Base-by-base conservation (phyloP, 1,140 invertebrate genomes). In the Drosophila orosa region DNA sequence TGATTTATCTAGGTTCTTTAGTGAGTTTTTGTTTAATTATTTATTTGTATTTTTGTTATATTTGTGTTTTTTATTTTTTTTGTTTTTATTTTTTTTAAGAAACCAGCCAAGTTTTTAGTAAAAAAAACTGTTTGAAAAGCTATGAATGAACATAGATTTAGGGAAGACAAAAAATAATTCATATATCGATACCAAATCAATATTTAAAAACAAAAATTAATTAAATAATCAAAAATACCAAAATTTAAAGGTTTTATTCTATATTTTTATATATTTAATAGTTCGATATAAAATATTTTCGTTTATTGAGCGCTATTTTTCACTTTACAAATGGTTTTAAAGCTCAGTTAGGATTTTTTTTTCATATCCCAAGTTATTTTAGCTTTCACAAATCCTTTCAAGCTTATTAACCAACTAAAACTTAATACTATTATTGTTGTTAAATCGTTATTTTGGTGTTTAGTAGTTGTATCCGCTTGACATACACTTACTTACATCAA, bases 401-500 rank as follows among this genome's bases (percentile, higher is more conserved):
- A 61, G 29, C 29, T 60, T 61, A 31, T 33, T 44, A 15, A 0
- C 13, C 9, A 15, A 40, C 10, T 22, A 5, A 9, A 10, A 5
- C n/a, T 37, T 61, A 29, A 25, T 12, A 7, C 10, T 15, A 1
- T 24, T 45, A 22, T 31, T 50, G 55, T 62, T 57, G 40, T 52
- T 45, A 27, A 25, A 19, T 45, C 37, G 1, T 13, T 45, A 31
- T 33, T 58, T 42, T 27, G 54, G 60, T 55, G 37, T 56, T 47
- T 44, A 19, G 19, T 68, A 52, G 45, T 67, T 68, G 44, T 37
- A 33, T 48, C 42, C 63, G 68, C 63, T 69, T 80, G 77, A 89
- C 62, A 54, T 74, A 74, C 73, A 24, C 19, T 35, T 73, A 74
- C 72, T 72, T 58, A 74, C 72, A 76, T 68, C 50, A 74, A 22